Evolutionary conservation across 1,140 invertebrate genomes (phyloP).

Genomic region (Scaptomyza hsui): DNA sequence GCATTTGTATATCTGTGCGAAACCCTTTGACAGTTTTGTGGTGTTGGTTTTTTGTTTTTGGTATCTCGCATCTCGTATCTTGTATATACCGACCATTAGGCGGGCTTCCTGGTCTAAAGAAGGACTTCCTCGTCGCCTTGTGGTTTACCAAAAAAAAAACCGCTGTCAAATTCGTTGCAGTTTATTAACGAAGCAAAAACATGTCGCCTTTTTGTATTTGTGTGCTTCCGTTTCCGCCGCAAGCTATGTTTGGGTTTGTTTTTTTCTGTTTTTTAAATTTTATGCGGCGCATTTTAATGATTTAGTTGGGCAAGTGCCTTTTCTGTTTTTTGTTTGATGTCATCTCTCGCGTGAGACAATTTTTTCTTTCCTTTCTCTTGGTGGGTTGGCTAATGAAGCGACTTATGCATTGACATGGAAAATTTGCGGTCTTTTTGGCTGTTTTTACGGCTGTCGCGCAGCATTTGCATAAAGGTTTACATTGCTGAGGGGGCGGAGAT

Average conservation of each 20-base stretch:
- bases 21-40: conserved; percentile 70
- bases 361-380: conserved; percentile 18
- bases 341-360: conserved; percentile 54
- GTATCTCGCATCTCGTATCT: not conserved
- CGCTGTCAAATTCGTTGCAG: conserved; percentile 64
- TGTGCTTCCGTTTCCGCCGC: conserved; percentile 17
- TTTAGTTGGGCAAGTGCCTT: conserved; percentile 50
- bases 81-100: conserved; percentile 58
- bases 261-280: conserved; percentile 14
- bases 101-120: not conserved
- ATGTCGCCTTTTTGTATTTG: conserved; percentile 68
- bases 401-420: conserved; percentile 81
- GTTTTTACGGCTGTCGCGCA: conserved; percentile 62
- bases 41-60: conserved; percentile 32
- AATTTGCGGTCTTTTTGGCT: conserved; percentile 65
- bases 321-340: conserved; percentile 62
- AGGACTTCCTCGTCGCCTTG: conserved; percentile 50
- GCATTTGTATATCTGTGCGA: conserved; percentile 28
- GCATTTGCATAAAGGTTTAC: conserved; percentile 64
- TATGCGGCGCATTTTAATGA: conserved; percentile 59
- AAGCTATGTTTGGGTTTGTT: conserved; percentile 22
- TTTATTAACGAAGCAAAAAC: conserved; percentile 78
- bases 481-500: not conserved
- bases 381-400: conserved; percentile 71
- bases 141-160: conserved; percentile 35